Conservation (phyloP, 35 echinoderm and acorn worm genomes). For the Lytechinus pictus region DNA sequence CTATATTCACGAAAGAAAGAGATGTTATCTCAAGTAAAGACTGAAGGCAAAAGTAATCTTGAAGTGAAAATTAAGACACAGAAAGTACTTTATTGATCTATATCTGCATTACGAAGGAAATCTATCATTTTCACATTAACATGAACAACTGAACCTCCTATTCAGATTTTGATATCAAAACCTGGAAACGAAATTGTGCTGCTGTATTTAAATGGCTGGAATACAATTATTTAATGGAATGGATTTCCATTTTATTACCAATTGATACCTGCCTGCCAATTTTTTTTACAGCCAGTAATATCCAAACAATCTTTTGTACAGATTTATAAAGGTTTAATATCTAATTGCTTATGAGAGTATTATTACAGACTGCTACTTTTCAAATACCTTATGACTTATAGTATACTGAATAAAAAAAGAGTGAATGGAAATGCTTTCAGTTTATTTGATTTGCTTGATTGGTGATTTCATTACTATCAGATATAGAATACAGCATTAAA, state of each 20-base stretch:
- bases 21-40: not conserved
- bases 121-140: not conserved
- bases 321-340: too few relatives aligned
- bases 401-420: not conserved
- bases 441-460: too few relatives aligned
- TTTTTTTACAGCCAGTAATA: too few relatives aligned
- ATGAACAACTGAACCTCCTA: too few relatives aligned
- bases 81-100: not conserved
- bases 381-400: not conserved
- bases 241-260: not conserved
- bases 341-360: too few relatives aligned
- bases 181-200: not conserved
- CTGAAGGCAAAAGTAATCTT: not conserved
- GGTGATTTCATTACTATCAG: too few relatives aligned
- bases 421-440: too few relatives aligned
- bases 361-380: too few relatives aligned
- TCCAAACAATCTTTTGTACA: not conserved
- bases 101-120: not conserved
- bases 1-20: not conserved
- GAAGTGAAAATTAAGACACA: not conserved
- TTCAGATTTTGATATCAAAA: not conserved
- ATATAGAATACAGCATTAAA: too few relatives aligned
- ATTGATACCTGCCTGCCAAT: not conserved
- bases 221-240: not conserved
- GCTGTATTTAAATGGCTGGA: too few relatives aligned